A percentile compares a stretch with the other conserved stretches of the same genome.
Conservation (phyloP, 2,888 invertebrate genomes). For the Nephrocerus scutellatus region DNA sequence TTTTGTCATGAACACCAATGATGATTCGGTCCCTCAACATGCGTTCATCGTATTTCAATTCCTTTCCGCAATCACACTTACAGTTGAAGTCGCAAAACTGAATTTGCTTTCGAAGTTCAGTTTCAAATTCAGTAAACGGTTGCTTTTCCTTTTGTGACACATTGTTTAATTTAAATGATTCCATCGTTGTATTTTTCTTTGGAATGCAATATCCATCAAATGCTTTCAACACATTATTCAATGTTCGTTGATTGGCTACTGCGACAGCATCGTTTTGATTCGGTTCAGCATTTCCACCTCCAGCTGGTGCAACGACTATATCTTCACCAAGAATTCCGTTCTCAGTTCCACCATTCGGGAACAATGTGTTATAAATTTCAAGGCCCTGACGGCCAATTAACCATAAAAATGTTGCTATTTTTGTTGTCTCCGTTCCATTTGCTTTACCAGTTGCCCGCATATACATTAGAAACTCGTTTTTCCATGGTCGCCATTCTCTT, state of each 20-base stretch:
- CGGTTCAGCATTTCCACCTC: background rate
- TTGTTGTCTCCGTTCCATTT: background rate
- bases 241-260: slow-evolving; percentile 5
- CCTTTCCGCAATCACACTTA: slow-evolving; percentile 8
- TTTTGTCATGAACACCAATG: slow-evolving; percentile 17
- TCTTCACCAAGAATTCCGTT: slow-evolving; percentile 6
- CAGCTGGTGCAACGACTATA: background rate
- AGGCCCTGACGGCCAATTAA: slow-evolving; percentile 10
- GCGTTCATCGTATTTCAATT: slow-evolving; percentile 15
- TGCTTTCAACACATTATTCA: slow-evolving; percentile 10
- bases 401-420: slow-evolving; percentile 13
- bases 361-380: slow-evolving; percentile 13
- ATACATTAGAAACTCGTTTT: no score
- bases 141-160: slow-evolving; percentile 17
- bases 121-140: slow-evolving; percentile 18
- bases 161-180: slow-evolving; percentile 19
- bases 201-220: slow-evolving; percentile 18
- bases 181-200: slow-evolving; percentile 11
- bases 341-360: slow-evolving; percentile 12
- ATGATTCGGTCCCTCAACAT: slow-evolving; percentile 21
- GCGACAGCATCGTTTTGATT: no score
- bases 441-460: slow-evolving; percentile 1
- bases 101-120: slow-evolving; percentile 16
- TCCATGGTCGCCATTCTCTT: no score
- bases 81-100: slow-evolving; percentile 18